Percentiles rank a stretch among this genome's conserved stretches.
Evolutionary conservation across 2,888 invertebrate species (phyloP).

Genomic region (Cyclophora albipunctata): DNA sequence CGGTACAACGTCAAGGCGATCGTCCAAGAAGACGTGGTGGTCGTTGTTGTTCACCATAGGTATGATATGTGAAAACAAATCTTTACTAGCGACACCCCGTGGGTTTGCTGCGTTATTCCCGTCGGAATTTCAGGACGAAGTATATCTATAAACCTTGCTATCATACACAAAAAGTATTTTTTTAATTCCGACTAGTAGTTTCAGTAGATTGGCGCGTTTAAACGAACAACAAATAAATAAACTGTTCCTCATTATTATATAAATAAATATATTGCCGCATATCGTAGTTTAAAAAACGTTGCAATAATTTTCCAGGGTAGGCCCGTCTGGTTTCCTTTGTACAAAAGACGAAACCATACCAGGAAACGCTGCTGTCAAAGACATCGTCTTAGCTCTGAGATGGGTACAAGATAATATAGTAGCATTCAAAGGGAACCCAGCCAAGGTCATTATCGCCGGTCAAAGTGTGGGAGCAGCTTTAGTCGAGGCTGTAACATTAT

Average conservation of each 20-base stretch:
- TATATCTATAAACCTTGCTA: not conserved
- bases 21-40: slow-evolving; percentile 45
- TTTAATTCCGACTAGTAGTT: no score
- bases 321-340: slow-evolving; percentile 55
- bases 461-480: slow-evolving; percentile 61
- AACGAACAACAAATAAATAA: no score
- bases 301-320: slow-evolving; percentile 34
- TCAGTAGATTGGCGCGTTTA: no score
- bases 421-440: slow-evolving; percentile 58
- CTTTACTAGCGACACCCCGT: no score
- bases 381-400: slow-evolving; percentile 49
- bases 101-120: no score
- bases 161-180: no score
- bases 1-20: slow-evolving; percentile 42
- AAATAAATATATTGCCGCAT: no score
- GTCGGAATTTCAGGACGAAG: not conserved
- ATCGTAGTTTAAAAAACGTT: not conserved
- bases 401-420: slow-evolving; percentile 64
- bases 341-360: slow-evolving; percentile 45
- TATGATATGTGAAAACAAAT: slow-evolving; percentile 13
- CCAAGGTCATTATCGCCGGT: slow-evolving; percentile 49
- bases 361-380: slow-evolving; percentile 59
- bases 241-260: no score
- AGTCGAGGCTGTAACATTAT: slow-evolving; percentile 46
- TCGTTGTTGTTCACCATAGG: slow-evolving; percentile 56